Evolutionary conservation across 2,888 invertebrate species (phyloP).

Genomic region (Pediacus dermestoides): DNA sequence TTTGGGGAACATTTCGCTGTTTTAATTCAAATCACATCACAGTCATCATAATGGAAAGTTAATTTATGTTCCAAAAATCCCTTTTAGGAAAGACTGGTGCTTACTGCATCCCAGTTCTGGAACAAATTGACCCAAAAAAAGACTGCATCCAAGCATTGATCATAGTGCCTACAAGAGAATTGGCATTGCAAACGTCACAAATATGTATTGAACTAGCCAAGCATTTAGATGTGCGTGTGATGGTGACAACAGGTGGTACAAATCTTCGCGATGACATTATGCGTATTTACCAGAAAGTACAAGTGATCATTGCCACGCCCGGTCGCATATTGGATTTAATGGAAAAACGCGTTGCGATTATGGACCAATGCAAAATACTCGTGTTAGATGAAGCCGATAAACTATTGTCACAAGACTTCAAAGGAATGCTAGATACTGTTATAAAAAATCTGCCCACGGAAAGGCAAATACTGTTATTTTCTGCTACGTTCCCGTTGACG

Average conservation of each 20-base stretch:
- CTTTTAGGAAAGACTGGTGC: slow-evolving; percentile 94
- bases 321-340: slow-evolving; percentile 99
- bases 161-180: slow-evolving; percentile 97
- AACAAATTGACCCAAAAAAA: slow-evolving; percentile 86
- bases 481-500: slow-evolving; percentile 97
- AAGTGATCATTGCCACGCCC: slow-evolving; percentile 98
- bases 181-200: slow-evolving; percentile 98
- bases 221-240: slow-evolving; percentile 94
- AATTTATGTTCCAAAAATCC: too few species aligned
- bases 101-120: slow-evolving; percentile 97
- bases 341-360: slow-evolving; percentile 82
- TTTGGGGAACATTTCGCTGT: too few species aligned
- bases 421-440: slow-evolving; percentile 92
- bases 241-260: slow-evolving; percentile 99
- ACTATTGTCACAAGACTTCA: slow-evolving; percentile 97
- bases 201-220: slow-evolving; percentile 98
- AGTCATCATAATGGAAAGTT: too few species aligned
- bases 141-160: slow-evolving; percentile 96
- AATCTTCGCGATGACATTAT: slow-evolving; percentile 97
- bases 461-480: slow-evolving; percentile 96
- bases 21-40: too few species aligned
- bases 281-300: slow-evolving; percentile 98
- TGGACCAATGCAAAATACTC: slow-evolving; percentile 93
- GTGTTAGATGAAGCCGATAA: slow-evolving; percentile 99
- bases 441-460: slow-evolving; percentile 90